phyloP scores from a whole-genome alignment of 2,113 vertebrate species.

The Scomber japonicus region DNA sequence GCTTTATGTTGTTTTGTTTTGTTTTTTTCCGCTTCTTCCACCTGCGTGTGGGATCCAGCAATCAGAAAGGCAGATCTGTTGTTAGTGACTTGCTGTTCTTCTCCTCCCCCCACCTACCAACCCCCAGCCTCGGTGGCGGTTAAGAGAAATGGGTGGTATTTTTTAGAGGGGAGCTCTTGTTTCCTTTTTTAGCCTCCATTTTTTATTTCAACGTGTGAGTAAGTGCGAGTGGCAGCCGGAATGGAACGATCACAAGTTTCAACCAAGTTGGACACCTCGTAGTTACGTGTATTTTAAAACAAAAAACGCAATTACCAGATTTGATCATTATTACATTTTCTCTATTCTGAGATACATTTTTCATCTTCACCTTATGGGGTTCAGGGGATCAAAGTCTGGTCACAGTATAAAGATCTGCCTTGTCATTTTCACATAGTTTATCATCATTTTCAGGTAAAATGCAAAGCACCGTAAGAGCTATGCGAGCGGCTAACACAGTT shows the following conservation, averaged over 20 bases:
- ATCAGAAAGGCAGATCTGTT: conserved; percentile 72
- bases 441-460: background rate
- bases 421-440: background rate
- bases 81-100: conserved; percentile 84
- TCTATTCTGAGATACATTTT: background rate
- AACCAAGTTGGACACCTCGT: conserved; percentile 6
- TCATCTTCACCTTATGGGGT: background rate
- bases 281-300: background rate
- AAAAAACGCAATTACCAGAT: background rate
- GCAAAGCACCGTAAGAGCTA: background rate
- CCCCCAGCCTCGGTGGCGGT: conserved; percentile 81
- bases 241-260: conserved; percentile 41
- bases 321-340: background rate
- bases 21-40: background rate
- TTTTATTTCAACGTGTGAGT: conserved; percentile 74
- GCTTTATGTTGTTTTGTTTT: background rate
- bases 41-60: conserved; percentile 23
- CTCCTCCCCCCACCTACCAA: conserved; percentile 82
- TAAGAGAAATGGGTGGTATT: conserved; percentile 85
- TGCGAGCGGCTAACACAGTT: background rate
- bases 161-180: conserved; percentile 84
- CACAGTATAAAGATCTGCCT: background rate
- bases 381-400: background rate
- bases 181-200: conserved; percentile 87
- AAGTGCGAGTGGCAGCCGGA: conserved; percentile 21